Percentiles rank a stretch among this genome's conserved stretches.
Evolutionary conservation across 2,113 vertebrate genomes (phyloP).

Genomic region (Noturus placidus): DNA sequence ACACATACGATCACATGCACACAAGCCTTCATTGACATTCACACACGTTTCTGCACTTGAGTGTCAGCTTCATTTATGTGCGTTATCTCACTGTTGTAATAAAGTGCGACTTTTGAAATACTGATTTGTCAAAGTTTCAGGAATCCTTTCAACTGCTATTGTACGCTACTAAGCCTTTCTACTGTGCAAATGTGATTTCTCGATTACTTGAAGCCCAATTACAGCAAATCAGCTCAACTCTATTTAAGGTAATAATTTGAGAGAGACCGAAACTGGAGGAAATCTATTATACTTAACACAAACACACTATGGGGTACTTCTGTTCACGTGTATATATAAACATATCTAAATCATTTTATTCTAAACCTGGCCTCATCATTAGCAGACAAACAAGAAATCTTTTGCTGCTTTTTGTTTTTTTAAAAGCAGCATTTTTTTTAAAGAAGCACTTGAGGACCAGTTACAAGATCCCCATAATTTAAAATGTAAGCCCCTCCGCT

Average conservation of each 20-base stretch:
- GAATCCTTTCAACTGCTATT: background rate
- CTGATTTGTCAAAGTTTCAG: background rate
- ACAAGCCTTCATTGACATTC: background rate
- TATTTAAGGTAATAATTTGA: constrained; percentile 48
- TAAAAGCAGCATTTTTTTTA: background rate
- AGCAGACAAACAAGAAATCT: background rate
- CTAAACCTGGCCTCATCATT: background rate
- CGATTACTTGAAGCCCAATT: constrained; percentile 26
- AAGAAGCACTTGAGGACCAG: background rate
- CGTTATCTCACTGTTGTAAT: background rate
- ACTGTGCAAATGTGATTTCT: constrained; percentile 27
- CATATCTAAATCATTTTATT: background rate
- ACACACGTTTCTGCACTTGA: background rate
- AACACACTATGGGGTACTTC: background rate
- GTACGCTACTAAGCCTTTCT: background rate
- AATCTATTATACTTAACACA: background rate
- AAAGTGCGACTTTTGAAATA: constrained; percentile 11
- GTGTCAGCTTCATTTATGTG: background rate
- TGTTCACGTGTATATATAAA: background rate
- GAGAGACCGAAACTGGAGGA: constrained; percentile 27
- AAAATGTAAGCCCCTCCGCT: background rate
- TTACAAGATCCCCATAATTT: background rate
- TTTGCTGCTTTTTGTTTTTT: background rate
- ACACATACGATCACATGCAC: constrained; percentile 5
- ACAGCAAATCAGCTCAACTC: constrained; percentile 36